Conservation (phyloP, 2,888 invertebrate genomes). For the Ormyrus thymus region DNA sequence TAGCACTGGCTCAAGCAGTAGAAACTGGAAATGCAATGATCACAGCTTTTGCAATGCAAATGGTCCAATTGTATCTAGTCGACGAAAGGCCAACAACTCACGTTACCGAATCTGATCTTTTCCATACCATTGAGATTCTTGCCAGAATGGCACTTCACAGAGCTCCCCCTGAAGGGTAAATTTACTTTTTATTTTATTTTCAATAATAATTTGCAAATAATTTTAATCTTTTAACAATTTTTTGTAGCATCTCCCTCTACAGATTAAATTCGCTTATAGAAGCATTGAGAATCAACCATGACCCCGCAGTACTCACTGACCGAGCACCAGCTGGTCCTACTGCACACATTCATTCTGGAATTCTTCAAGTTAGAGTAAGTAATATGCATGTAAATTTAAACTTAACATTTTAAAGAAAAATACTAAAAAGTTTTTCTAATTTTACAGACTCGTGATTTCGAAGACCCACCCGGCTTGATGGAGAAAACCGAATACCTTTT, state of each 20-base stretch:
- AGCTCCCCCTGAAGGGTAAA: constrained; percentile 86
- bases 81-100: constrained; percentile 87
- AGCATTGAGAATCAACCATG: constrained; percentile 84
- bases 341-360: constrained; percentile 94
- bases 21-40: constrained; percentile 90
- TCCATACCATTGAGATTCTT: constrained; percentile 90
- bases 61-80: constrained; percentile 90
- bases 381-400: constrained; percentile 42
- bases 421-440: neutral
- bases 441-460: constrained; percentile 86
- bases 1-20: constrained; percentile 88
- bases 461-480: constrained; percentile 94
- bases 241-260: constrained; percentile 68
- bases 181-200: constrained; percentile 36
- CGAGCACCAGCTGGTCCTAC: constrained; percentile 87
- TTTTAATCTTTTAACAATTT: neutral
- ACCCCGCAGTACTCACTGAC: constrained; percentile 85
- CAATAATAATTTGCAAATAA: constrained; percentile 9
- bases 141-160: constrained; percentile 85
- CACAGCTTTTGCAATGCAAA: constrained; percentile 92
- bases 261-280: constrained; percentile 87
- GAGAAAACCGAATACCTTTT: constrained; percentile 96
- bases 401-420: neutral
- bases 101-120: constrained; percentile 89
- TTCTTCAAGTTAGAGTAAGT: constrained; percentile 87